Percentiles rank a stretch among this genome's conserved stretches.
Evolutionary conservation across 1,140 invertebrate species (phyloP).

Genomic region (Orussus abietinus): DNA sequence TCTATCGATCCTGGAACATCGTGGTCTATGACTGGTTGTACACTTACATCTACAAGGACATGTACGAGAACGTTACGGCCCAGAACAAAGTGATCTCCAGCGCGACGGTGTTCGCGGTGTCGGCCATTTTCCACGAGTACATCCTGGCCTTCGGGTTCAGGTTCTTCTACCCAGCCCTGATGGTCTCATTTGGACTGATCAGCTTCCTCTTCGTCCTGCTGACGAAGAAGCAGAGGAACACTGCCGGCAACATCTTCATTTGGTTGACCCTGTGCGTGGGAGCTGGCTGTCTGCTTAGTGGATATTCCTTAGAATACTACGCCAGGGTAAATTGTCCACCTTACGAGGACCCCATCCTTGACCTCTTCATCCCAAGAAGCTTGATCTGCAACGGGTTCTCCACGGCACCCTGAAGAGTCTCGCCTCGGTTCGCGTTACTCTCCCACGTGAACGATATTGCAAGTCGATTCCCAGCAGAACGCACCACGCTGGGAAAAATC

Average conservation of each 20-base stretch:
- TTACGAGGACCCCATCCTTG: conserved; percentile 42
- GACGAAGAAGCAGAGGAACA: conserved; percentile 51
- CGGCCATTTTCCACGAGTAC: conserved; percentile 82
- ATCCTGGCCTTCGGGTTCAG: conserved; percentile 72
- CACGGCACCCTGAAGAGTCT: conserved; percentile 2
- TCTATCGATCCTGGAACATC: conserved; percentile 91
- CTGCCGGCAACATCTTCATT: conserved; percentile 72
- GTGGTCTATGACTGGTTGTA: conserved; percentile 94
- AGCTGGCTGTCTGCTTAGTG: conserved; percentile 68
- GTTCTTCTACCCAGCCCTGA: conserved; percentile 84
- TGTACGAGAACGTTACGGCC: conserved; percentile 59
- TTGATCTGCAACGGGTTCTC: conserved; percentile 52
- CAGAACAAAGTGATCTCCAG: conserved; percentile 56
- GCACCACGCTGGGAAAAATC: too few relatives aligned
- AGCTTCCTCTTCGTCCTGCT: conserved; percentile 60
- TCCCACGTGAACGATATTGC: too few relatives aligned
- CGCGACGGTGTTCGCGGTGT: conserved; percentile 60
- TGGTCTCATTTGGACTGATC: conserved; percentile 65
- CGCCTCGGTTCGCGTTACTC: too few relatives aligned
- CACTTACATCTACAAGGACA: conserved; percentile 85
- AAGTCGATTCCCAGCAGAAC: too few relatives aligned
- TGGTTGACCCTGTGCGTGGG: conserved; percentile 77
- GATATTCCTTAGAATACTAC: conserved; percentile 84
- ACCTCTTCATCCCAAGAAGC: conserved; percentile 57
- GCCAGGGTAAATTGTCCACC: conserved; percentile 74